Evolutionary conservation across 2,113 vertebrate species (phyloP).

Genomic region (Eclectus roratus): DNA sequence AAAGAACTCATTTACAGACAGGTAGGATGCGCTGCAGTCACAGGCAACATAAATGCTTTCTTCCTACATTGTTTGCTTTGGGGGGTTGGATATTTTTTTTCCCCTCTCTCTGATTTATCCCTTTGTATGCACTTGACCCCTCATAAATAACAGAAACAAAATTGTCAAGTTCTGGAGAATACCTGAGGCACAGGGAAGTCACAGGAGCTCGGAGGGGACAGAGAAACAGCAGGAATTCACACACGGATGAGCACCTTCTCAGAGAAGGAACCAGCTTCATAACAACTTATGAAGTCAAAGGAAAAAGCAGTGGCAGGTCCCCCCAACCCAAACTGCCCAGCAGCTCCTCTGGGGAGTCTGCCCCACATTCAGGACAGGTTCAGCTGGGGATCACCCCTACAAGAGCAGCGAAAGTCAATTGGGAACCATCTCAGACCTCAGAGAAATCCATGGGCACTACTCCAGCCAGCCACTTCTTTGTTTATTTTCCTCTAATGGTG

Average conservation of each 20-base stretch:
- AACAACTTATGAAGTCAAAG: no score
- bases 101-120: neutral
- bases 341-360: neutral
- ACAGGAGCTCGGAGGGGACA: rapidly evolving
- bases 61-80: neutral
- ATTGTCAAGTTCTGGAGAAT: neutral
- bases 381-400: neutral
- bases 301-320: neutral
- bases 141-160: neutral
- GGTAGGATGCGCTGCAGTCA: neutral
- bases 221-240: neutral
- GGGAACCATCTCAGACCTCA: neutral
- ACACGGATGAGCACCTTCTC: neutral
- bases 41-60: neutral
- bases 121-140: neutral
- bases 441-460: rapidly evolving
- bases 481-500: rapidly evolving
- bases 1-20: neutral
- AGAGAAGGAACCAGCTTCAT: rapidly evolving
- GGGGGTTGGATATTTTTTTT: neutral
- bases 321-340: rapidly evolving
- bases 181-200: neutral
- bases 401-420: neutral
- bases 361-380: neutral
- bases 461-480: neutral